Evolutionary conservation across 2,113 vertebrate genomes (phyloP).

Genomic region (Dicrurus megarhynchus): DNA sequence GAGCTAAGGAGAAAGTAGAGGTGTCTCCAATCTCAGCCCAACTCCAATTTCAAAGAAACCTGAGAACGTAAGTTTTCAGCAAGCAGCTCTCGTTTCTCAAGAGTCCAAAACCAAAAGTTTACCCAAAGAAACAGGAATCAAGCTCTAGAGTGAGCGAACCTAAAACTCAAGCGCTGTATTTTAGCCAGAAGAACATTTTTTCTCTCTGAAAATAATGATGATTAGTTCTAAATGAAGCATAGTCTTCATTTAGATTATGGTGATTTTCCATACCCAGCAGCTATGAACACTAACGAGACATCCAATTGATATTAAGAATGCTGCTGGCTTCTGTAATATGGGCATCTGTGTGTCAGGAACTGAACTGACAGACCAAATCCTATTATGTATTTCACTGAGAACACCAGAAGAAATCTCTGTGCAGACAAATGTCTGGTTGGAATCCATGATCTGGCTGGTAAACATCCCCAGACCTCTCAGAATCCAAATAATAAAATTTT

Average conservation of each 20-base stretch:
- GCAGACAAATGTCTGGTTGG: neutral
- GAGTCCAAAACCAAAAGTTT: neutral
- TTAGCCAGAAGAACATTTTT: neutral
- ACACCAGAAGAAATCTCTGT: neutral
- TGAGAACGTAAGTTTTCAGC: neutral
- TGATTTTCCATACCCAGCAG: neutral
- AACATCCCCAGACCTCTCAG: neutral
- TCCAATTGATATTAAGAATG: neutral
- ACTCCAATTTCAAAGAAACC: neutral
- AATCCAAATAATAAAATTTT: neutral
- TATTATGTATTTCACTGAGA: neutral
- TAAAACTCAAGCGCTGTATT: neutral
- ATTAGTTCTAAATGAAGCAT: neutral
- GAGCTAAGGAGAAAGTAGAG: neutral
- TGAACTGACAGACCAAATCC: neutral
- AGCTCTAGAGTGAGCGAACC: neutral
- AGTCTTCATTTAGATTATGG: neutral
- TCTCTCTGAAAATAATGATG: neutral
- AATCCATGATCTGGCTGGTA: neutral
- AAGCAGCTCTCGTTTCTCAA: neutral
- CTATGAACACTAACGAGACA: neutral
- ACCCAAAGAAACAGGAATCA: neutral
- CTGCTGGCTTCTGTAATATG: neutral
- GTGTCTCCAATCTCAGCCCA: neutral
- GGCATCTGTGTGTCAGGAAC: neutral